phyloP scores from a whole-genome alignment of 2,113 vertebrate species.

The Sphyrna mokarran region DNA sequence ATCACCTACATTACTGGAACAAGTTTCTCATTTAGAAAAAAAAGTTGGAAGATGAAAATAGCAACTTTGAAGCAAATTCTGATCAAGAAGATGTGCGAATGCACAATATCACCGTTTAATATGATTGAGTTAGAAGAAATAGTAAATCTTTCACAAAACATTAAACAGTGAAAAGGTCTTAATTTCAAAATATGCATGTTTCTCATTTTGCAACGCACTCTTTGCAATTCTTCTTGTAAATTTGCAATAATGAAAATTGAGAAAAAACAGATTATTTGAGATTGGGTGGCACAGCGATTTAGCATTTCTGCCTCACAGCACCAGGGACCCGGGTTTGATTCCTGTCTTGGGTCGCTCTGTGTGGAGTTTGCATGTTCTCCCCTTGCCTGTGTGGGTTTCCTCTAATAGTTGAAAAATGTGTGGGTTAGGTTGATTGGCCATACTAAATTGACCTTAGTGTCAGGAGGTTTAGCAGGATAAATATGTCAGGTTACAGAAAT shows the following conservation, averaged over 20 bases:
- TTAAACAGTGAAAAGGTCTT: not conserved
- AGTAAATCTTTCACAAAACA: not conserved
- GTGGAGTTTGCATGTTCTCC: too few relatives aligned
- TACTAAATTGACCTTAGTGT: too few relatives aligned
- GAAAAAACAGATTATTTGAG: not conserved
- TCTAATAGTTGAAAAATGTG: too few relatives aligned
- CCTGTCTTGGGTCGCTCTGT: too few relatives aligned
- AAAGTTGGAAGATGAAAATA: not conserved
- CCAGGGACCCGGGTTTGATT: too few relatives aligned
- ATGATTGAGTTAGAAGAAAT: not conserved
- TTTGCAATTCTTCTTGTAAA: not conserved
- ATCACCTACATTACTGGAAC: not conserved
- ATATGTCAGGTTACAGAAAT: too few relatives aligned
- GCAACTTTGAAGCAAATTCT: not conserved
- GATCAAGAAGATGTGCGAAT: not conserved
- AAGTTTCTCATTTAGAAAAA: not conserved
- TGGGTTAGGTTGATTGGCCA: too few relatives aligned
- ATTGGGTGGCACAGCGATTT: not conserved
- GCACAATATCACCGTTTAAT: not conserved
- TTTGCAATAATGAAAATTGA: not conserved
- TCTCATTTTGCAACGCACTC: not conserved
- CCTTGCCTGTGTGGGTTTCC: too few relatives aligned
- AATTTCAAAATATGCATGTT: not conserved
- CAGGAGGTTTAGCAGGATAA: too few relatives aligned
- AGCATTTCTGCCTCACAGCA: too few relatives aligned